A percentile compares a stretch with the other conserved stretches of the same genome.
These are phyloP conservation scores for Sarotherodon lohbergeri DNA, from an alignment of 2,113 vertebrate species.

Conservation along the genomic window DNA sequence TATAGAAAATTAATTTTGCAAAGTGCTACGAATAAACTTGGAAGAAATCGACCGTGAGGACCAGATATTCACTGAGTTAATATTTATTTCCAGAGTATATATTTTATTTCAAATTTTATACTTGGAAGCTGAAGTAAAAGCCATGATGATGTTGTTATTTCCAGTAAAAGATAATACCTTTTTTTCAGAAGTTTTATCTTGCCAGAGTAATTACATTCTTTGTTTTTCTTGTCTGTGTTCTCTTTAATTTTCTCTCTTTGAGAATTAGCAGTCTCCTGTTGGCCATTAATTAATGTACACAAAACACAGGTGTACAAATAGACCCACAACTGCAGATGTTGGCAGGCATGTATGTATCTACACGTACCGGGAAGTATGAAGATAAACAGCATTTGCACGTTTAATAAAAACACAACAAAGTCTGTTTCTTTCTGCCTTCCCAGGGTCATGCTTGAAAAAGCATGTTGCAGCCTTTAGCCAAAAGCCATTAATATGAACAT, in stretches of 20 bases:
- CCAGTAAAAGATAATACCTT: not conserved
- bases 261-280: not conserved
- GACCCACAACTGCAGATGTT: not conserved
- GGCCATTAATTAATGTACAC: not conserved
- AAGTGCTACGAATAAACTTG: not conserved
- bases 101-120: not conserved
- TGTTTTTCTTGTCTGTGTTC: not conserved
- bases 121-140: not conserved
- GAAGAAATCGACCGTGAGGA: not conserved
- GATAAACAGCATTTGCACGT: not conserved
- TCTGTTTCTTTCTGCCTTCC: not conserved
- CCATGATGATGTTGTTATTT: not conserved
- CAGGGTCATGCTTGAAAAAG: not conserved
- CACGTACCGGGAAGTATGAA: not conserved
- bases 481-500: not conserved
- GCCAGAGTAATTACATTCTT: not conserved
- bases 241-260: not conserved
- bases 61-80: not conserved
- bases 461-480: not conserved
- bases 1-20: not conserved
- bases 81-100: not conserved
- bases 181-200: not conserved
- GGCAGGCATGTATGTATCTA: not conserved
- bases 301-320: constrained; percentile 14
- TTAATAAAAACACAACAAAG: not conserved